Base-by-base conservation (phyloP, 2,113 vertebrate species). In the Pterocles gutturalis region DNA sequence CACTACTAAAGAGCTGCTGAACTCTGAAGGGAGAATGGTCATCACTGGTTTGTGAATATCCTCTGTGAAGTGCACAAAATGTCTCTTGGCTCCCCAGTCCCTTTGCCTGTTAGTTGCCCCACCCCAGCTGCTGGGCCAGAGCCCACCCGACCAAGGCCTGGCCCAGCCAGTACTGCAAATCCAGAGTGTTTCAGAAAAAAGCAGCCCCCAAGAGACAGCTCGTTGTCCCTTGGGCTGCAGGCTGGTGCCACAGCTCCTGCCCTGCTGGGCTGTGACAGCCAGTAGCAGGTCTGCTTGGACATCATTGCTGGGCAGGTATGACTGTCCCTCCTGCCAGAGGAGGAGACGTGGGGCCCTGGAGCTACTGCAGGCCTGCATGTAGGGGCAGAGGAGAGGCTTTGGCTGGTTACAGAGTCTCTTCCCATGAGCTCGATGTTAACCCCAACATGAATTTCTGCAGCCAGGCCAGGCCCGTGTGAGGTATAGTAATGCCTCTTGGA, bases 141-240 rank as follows among this genome's bases (percentile, higher is more conserved):
- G 18, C 12, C 34, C 29, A 77, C 57, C 34, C 79, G 61, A 57
- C 29, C 4, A 57, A 38, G 24, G 57, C 34, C 43, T 53, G 16
- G 54, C 66, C 79, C 3, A 1, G 75, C n/a, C 41, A 65, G 45
- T 31, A 41, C 20, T 73, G 28, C 48, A 93, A 36, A 87, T 38
- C 11, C 17, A 55, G 57, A 72, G 18, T 31, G 6, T 57, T 94
- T 88, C 54, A 77, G 26, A 46, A 67, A 64, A 73, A 67, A 41
- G 3, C 49, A 51, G 29, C 45, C 84, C 58, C 21, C 13, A 31
- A 29, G 31, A 78, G 41, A 46, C 17, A 91, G 34, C 22, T 80
- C 0, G 0, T 54, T 26, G 18, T 82, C 43, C 38, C 28, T 85
- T 0, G 0, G 29, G 34, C 57, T 96, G 57, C 79, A 83, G 64